These are phyloP conservation scores for Lonchura striata DNA, from an alignment of 2,113 vertebrate genomes.

Conservation along the genomic window DNA sequence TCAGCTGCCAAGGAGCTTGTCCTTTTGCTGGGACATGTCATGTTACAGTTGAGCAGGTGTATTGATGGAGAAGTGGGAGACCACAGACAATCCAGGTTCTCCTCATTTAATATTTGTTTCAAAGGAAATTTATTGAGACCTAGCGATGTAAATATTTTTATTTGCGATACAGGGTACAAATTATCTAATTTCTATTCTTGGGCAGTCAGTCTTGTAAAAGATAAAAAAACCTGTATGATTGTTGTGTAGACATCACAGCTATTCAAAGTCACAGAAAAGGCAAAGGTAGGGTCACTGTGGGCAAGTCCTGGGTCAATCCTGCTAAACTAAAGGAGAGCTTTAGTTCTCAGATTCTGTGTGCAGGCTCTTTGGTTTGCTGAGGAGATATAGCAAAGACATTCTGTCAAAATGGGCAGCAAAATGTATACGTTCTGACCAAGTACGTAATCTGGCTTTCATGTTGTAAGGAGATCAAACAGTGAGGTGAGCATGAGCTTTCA, in stretches of 20 bases:
- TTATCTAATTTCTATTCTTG: accelerated
- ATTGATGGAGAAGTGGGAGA: neutral
- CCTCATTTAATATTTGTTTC: neutral
- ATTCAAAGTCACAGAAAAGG: neutral
- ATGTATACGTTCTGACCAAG: neutral
- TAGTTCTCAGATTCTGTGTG: accelerated
- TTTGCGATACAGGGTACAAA: neutral
- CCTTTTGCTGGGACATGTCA: neutral
- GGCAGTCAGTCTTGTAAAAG: neutral
- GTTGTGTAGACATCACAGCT: neutral
- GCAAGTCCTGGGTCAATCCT: too few species aligned
- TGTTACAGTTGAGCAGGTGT: neutral
- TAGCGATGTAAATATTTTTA: neutral
- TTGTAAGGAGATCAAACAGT: accelerated
- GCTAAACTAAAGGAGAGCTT: neutral
- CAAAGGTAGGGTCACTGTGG: accelerated
- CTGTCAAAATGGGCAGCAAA: too few species aligned
- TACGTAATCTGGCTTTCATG: accelerated
- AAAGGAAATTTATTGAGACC: neutral
- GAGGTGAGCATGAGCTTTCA: accelerated
- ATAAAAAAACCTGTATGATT: accelerated
- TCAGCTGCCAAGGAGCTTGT: neutral
- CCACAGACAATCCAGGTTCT: neutral
- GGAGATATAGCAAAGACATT: accelerated
- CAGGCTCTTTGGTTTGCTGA: neutral